Evolutionary conservation across 2,888 invertebrate species (phyloP).

Genomic region (Drosophila subquinaria): DNA sequence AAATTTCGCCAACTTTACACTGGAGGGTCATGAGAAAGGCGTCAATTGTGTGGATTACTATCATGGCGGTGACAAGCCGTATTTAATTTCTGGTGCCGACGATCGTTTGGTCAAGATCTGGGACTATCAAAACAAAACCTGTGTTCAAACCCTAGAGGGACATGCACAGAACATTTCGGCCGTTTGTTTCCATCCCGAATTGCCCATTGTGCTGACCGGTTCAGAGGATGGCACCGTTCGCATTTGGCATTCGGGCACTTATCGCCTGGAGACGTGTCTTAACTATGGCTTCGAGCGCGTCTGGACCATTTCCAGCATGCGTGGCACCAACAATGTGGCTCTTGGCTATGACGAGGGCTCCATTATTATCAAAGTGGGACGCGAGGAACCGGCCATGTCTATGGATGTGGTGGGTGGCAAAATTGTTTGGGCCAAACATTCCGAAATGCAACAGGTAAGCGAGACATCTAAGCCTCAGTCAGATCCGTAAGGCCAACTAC

Average conservation of each 20-base stretch:
- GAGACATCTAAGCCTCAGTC: not conserved
- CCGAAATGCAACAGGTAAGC: conserved; percentile 95
- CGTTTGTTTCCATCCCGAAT: conserved; percentile 98
- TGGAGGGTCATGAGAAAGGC: conserved; percentile 99
- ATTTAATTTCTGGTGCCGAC: conserved; percentile 99
- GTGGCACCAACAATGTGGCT: conserved; percentile 98
- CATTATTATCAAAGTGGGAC: conserved; percentile 88
- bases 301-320: conserved; percentile 97
- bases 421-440: conserved; percentile 99
- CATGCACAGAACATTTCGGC: conserved; percentile 98
- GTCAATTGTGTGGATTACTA: conserved; percentile 99
- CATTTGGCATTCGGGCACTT: conserved; percentile 99
- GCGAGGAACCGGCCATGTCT: conserved; percentile 99
- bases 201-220: conserved; percentile 98
- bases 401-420: conserved; percentile 99
- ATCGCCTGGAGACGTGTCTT: conserved; percentile 97
- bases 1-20: conserved; percentile 97
- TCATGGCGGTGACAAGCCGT: conserved; percentile 99
- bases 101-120: conserved; percentile 99
- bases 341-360: conserved; percentile 89
- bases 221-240: conserved; percentile 99
- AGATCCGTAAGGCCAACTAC: not conserved
- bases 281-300: conserved; percentile 99
- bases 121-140: conserved; percentile 99
- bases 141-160: conserved; percentile 98